Evolutionary conservation across 2,113 vertebrate species (phyloP), one percentile per base, ranked within the genome.

Genomic region (Ahaetulla prasina): DNA sequence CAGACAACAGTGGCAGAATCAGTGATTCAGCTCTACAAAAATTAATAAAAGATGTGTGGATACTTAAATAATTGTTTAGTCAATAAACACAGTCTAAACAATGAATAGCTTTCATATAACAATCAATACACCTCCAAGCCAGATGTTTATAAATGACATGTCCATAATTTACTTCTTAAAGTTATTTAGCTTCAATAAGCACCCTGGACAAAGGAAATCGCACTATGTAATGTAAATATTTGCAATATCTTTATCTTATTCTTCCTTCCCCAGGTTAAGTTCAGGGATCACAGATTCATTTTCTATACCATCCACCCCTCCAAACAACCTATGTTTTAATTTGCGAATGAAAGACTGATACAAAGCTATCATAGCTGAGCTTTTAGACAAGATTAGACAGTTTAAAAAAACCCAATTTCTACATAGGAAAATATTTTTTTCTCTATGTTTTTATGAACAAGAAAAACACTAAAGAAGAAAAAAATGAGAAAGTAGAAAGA

Each of bases 11-110:
- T 91, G 57, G n/a, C 22, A 2, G 25, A 16, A 87, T 52, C 47
- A 87, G 43, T 92, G 52, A 85, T 52, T 89, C 43, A 57, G 53
- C 47, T 35, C 53, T 39, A 92, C 43, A 89, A 30, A 92, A 89
- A 85, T 92, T 92, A 89, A 85, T 84, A 49, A 92, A 68, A 85
- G 9, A 57, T 57, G 52, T 85, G 43, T 54, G 35, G 68, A 35
- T 12, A 53, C 68, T 85, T 74, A 92, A 89, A 85, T 92, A 92
- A 92, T 92, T 92, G 68, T 89, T 92, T 60, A 85, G 84, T 92
- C 91, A 89, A 92, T 92, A 84, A 85, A 89, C 52, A 85, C 43
- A 89, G 43, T 89, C 87, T 57, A 84, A 89, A 92, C 53, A 92
- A 89, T 50, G 43, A 92, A 92, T 89, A 92, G 52, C 43, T 89